Evolutionary conservation across 2,113 vertebrate species (phyloP).

Genomic region (Salvelinus namaycush): DNA sequence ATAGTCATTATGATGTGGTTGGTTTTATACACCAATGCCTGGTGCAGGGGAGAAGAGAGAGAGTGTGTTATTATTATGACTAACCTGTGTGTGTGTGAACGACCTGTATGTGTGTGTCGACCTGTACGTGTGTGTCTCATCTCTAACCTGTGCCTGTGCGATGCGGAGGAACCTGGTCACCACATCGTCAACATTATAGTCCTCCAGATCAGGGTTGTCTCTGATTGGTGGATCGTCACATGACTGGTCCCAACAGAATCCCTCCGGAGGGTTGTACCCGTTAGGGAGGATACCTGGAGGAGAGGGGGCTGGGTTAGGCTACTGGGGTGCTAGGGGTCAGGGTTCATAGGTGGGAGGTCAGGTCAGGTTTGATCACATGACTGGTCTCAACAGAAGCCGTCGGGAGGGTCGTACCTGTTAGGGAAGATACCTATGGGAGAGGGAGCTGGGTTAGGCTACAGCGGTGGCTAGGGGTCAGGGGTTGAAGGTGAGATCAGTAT

Average conservation of each 20-base stretch:
- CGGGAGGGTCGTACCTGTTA: too few relatives aligned
- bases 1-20: constrained; percentile 93
- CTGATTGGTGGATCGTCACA: constrained; percentile 82
- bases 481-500: too few relatives aligned
- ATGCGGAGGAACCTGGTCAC: constrained; percentile 73
- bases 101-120: too few relatives aligned
- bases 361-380: neutral
- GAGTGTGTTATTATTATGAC: neutral
- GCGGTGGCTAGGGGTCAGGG: too few relatives aligned
- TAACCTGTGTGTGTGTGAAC: too few relatives aligned
- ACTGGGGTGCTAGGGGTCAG: neutral
- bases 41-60: constrained; percentile 2
- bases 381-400: neutral
- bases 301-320: neutral
- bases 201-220: constrained; percentile 80
- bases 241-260: constrained; percentile 88
- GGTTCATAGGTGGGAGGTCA: neutral
- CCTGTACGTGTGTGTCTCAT: neutral
- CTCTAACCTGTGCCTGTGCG: constrained; percentile 74
- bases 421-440: too few relatives aligned
- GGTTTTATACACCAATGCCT: constrained; percentile 80
- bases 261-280: constrained; percentile 78
- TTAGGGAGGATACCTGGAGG: constrained; percentile 87
- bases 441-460: too few relatives aligned
- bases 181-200: constrained; percentile 81